Evolutionary conservation across 1,140 invertebrate genomes (phyloP).

Genomic region (Leptinotarsa defecta): DNA sequence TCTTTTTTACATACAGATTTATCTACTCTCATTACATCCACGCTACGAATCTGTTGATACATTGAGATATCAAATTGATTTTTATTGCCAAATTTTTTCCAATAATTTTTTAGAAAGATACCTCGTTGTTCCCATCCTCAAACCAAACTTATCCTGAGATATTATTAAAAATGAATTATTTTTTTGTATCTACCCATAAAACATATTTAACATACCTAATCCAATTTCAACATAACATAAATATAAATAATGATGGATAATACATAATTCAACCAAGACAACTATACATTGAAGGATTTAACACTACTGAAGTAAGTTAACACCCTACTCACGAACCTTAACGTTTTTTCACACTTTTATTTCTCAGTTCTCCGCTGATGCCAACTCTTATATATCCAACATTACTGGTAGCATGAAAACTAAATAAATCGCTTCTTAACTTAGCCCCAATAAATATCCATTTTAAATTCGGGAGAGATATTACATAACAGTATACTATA

Average conservation of each 20-base stretch:
- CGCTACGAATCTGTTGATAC: not conserved
- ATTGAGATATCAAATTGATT: not conserved
- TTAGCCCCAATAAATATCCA: not conserved
- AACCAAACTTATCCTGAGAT: too few species aligned
- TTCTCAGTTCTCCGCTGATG: conserved; percentile 28
- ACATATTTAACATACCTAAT: too few species aligned
- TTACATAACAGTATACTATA: not conserved
- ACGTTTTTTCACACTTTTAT: conserved; percentile 41
- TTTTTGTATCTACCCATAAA: too few species aligned
- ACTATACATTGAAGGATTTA: conserved; percentile 47
- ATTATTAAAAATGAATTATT: too few species aligned
- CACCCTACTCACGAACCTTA: conserved; percentile 40
- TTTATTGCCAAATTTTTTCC: too few species aligned
- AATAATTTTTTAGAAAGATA: too few species aligned
- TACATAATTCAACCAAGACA: conserved; percentile 44
- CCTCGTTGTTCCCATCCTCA: too few species aligned
- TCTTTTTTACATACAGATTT: conserved; percentile 23
- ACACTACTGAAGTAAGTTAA: conserved; percentile 51
- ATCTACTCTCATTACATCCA: conserved; percentile 5
- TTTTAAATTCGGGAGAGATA: not conserved
- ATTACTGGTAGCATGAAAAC: not conserved
- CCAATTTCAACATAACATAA: not conserved
- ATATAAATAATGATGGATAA: conserved; percentile 27
- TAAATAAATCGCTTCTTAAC: not conserved
- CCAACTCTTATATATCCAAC: conserved; percentile 14